Evolutionary conservation across 2,888 invertebrate species (phyloP), one percentile per base, ranked within the genome.

Genomic region (Steinernema scapterisci): DNA sequence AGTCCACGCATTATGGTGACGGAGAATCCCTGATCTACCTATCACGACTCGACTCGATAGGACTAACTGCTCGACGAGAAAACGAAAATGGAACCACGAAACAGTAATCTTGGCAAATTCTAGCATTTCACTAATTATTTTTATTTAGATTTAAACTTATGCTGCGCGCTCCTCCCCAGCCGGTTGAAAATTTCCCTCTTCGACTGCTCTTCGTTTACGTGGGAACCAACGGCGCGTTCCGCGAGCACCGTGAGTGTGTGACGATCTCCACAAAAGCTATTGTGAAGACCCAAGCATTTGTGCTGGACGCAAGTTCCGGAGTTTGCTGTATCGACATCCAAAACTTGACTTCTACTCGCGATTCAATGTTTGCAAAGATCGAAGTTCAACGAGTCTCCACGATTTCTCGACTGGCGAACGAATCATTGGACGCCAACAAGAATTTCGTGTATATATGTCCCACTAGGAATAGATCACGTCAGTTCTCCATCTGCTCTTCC

Each of bases 181-280:
- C 27, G 19, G 73, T 23, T 13, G 71, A 23, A 16, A 48, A 9
- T 51, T 63, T 16, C 46, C 73, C 44, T n/a, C 43, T 80, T 0
- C 76, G 76, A 0, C 27, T 84, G 31, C 75, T 84, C 16, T 76
- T 84, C 56, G 81, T 76, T 43, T 84, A 84, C 52, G 78, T 78
- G 9, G 78, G 77, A 19, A 31, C 70, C 5, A 73, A 54, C n/a
- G 80, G 83, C n/a, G 52, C 77, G 0, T 78, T 77, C 73, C 56
- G 81, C 31, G 79, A 81, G 70, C 81, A 81, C 81, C 70, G 83
- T 45, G 73, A 75, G 27, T 25, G 44, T 38, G 13, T 78, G 19
- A 11, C 9, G n/a, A 6, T 78, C 13, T 52, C 74, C 31, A 71
- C 71, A 9, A 21, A 13, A 38, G 9, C n/a, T 0, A 56, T 79